These are phyloP conservation scores for Seriola aureovittata DNA, from an alignment of 2,113 vertebrate genomes.

Conservation along the genomic window DNA sequence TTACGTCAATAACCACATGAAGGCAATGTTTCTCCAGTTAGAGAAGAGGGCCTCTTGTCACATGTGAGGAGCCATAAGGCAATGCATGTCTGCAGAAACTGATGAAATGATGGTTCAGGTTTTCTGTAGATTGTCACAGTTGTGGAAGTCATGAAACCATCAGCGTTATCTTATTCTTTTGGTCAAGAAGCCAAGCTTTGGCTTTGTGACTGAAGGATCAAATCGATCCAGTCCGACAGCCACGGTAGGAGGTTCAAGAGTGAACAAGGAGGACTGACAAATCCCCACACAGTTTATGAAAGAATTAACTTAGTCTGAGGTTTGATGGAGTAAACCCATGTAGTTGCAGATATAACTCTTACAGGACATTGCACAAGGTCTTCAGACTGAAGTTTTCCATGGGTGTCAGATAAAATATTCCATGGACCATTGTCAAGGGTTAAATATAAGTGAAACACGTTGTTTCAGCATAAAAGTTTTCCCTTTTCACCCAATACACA, in stretches of 20 bases:
- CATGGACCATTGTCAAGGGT: neutral
- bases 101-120: neutral
- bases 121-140: conserved; percentile 59
- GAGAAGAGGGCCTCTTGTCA: conserved; percentile 4
- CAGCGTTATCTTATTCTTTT: conserved; percentile 11
- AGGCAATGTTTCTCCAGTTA: conserved; percentile 4
- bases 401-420: conserved; percentile 7
- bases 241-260: neutral
- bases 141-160: conserved; percentile 11
- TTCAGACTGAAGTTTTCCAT: neutral
- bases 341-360: neutral
- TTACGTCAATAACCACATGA: neutral
- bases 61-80: conserved; percentile 11
- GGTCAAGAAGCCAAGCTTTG: conserved; percentile 52
- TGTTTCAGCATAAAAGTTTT: neutral
- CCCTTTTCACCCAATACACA: neutral
- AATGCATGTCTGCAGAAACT: conserved; percentile 10
- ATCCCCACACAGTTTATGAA: neutral
- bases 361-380: neutral
- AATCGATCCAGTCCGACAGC: neutral
- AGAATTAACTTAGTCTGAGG: neutral
- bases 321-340: neutral
- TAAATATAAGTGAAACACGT: conserved; percentile 12
- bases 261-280: neutral
- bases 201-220: conserved; percentile 32